Percentiles rank a stretch among this genome's conserved stretches.
phyloP scores from a whole-genome alignment of 2,888 invertebrate genomes.

The Coelopa pilipes region DNA sequence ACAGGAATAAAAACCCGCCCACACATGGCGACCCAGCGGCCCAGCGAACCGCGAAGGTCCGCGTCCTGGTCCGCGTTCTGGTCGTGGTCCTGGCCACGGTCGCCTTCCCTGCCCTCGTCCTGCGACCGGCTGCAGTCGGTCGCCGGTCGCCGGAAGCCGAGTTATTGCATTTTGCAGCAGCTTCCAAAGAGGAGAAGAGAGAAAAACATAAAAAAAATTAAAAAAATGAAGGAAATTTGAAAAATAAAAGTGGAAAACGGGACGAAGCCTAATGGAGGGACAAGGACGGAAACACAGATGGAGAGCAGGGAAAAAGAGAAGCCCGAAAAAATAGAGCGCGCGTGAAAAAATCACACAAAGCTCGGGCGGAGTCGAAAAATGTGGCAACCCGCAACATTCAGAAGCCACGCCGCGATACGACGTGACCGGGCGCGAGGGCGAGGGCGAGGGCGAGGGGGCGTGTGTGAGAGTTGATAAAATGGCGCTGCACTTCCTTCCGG shows the following conservation, averaged over 20 bases:
- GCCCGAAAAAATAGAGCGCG: not conserved
- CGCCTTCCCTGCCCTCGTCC: no score
- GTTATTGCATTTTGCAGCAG: slow-evolving; percentile 31
- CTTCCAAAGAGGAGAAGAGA: not conserved
- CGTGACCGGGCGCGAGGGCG: not conserved
- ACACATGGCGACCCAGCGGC: no score
- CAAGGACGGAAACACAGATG: slow-evolving; percentile 9
- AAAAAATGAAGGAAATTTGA: no score
- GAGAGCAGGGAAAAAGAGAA: not conserved
- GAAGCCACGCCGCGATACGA: no score
- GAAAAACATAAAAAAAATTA: no score
- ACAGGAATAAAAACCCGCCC: no score
- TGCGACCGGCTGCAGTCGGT: no score
- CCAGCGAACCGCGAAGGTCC: no score
- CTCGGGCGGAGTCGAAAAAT: not conserved
- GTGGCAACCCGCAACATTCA: no score
- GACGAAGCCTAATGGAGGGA: not conserved
- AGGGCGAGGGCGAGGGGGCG: not conserved
- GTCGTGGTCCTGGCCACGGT: no score
- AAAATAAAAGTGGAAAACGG: no score
- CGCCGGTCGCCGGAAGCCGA: slow-evolving; percentile 23
- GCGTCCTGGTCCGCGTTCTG: no score
- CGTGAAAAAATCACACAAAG: not conserved
- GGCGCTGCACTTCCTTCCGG: slow-evolving; percentile 14
- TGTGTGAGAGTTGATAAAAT: not conserved